These are phyloP conservation scores for Archegozetes longisetosus DNA, from an alignment of 1,140 invertebrate genomes.

Conservation along the genomic window DNA sequence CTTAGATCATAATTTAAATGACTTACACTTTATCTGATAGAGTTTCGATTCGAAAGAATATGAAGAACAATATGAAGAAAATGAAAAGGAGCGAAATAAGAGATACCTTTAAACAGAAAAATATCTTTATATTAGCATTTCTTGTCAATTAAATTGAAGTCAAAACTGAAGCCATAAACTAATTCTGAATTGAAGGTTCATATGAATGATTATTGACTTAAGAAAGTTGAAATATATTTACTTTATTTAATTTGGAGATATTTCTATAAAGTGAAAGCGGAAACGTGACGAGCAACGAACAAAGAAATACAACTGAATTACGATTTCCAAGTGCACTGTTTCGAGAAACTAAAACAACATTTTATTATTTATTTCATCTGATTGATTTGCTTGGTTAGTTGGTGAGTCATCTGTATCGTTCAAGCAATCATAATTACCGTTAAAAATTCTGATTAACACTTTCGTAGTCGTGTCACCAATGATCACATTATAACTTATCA, in stretches of 20 bases:
- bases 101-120: constrained; percentile 33
- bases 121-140: background rate
- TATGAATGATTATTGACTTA: background rate
- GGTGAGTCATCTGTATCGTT: no score
- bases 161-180: background rate
- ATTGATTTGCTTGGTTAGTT: no score
- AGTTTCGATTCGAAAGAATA: constrained; percentile 44
- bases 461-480: constrained; percentile 76
- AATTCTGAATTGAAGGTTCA: background rate
- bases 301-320: constrained; percentile 56
- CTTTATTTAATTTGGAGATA: constrained; percentile 57
- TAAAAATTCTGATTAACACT: constrained; percentile 45
- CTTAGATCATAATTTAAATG: background rate
- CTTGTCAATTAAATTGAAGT: background rate
- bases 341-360: constrained; percentile 27
- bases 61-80: constrained; percentile 51
- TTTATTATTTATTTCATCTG: background rate
- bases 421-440: no score
- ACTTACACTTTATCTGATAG: constrained; percentile 25
- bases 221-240: constrained; percentile 18
- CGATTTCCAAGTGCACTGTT: constrained; percentile 44
- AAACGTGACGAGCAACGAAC: constrained; percentile 55
- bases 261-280: constrained; percentile 67
- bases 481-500: constrained; percentile 79
- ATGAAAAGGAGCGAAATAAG: constrained; percentile 60